Percentiles rank a stretch among this genome's conserved stretches.
Evolutionary conservation across 2,797 vertebrate genomes (phyloP).

Genomic region (Dermochelys coriacea): DNA sequence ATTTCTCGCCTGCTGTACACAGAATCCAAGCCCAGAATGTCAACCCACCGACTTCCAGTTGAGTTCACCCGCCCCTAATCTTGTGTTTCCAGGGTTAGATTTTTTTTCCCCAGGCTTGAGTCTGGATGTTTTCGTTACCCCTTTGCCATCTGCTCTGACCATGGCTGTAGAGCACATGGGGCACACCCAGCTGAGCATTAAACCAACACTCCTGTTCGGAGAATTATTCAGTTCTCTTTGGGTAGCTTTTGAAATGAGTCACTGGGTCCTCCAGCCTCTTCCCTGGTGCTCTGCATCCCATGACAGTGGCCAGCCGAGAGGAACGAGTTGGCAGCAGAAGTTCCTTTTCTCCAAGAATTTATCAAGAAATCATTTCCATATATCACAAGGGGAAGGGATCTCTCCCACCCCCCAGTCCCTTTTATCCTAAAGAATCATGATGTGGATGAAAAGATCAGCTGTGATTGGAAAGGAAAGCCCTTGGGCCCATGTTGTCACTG

Average conservation of each 20-base stretch:
- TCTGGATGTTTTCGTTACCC: background rate
- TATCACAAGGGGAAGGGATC: background rate
- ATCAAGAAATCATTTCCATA: accelerated
- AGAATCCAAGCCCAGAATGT: background rate
- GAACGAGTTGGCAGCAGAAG: accelerated
- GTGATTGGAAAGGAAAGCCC: background rate
- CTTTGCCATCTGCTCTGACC: background rate
- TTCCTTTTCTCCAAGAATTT: background rate
- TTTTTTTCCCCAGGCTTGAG: too few relatives aligned
- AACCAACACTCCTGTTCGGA: too few relatives aligned
- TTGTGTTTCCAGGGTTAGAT: background rate
- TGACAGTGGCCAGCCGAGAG: accelerated
- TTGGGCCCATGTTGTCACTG: too few relatives aligned
- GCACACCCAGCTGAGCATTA: too few relatives aligned
- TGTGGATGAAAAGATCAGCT: too few relatives aligned
- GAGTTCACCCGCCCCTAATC: background rate
- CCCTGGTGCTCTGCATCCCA: accelerated
- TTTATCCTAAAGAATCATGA: too few relatives aligned
- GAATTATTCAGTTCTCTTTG: too few relatives aligned
- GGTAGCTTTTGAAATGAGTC: too few relatives aligned
- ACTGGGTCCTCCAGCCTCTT: too few relatives aligned
- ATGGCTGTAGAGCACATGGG: too few relatives aligned
- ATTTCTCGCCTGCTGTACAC: background rate
- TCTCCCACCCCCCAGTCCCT: background rate
- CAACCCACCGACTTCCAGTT: background rate